phyloP scores from a whole-genome alignment of 2,888 invertebrate species.

The Thyatira batis region DNA sequence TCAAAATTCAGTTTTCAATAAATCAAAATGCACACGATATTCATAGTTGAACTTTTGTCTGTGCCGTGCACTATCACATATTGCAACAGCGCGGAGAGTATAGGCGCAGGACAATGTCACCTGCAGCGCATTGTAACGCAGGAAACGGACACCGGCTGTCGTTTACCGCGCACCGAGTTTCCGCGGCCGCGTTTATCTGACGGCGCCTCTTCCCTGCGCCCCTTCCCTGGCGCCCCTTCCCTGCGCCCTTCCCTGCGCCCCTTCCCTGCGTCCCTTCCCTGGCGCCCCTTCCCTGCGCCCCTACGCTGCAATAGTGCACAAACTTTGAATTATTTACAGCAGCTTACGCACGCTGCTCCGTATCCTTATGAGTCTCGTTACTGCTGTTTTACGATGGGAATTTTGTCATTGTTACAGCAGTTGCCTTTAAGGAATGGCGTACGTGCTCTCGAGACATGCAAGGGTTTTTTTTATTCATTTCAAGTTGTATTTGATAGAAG shows the following conservation, averaged over 20 bases:
- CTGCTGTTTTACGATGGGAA: background rate
- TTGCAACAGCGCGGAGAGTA: slow-evolving; percentile 22
- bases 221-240: background rate
- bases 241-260: background rate
- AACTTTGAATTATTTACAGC: background rate
- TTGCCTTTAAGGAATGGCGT: background rate
- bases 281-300: background rate
- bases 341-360: background rate
- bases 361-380: background rate
- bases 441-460: background rate
- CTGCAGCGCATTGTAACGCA: slow-evolving; percentile 22
- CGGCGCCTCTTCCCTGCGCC: too few relatives aligned
- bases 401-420: background rate
- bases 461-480: background rate
- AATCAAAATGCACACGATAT: too few relatives aligned
- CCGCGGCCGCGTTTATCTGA: slow-evolving; percentile 26
- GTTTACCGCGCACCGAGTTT: slow-evolving; percentile 39
- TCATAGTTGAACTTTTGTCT: background rate
- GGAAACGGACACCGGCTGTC: slow-evolving; percentile 49
- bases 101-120: slow-evolving; percentile 27
- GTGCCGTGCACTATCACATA: slow-evolving; percentile 19
- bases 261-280: background rate
- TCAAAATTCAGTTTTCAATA: too few relatives aligned
- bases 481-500: background rate
- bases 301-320: background rate